phyloP scores from a whole-genome alignment of 2,888 invertebrate species.

The Spialia ferax region DNA sequence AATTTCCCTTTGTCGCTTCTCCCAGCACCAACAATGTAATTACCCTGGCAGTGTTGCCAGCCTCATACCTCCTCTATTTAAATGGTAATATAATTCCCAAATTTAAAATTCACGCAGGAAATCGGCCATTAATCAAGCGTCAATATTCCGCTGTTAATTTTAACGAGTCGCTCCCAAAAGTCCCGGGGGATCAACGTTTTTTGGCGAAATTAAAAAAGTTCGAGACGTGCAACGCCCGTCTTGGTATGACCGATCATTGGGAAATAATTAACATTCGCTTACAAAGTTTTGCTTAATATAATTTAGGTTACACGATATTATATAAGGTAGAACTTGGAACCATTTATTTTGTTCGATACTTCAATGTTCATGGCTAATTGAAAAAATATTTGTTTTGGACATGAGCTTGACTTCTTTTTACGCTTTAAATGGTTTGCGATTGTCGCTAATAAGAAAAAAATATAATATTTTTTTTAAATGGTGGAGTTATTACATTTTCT shows the following conservation, averaged over 20 bases:
- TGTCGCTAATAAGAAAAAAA: no score
- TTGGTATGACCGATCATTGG: slow-evolving; percentile 46
- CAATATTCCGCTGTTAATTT: slow-evolving; percentile 74
- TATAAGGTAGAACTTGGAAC: no score
- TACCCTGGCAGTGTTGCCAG: slow-evolving; percentile 40
- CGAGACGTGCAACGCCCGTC: slow-evolving; percentile 47
- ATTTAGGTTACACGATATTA: not conserved
- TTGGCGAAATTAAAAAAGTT: slow-evolving; percentile 81
- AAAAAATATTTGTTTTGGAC: no score
- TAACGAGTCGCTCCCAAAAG: slow-evolving; percentile 55
- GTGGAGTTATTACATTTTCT: no score
- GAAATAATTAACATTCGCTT: slow-evolving; percentile 43
- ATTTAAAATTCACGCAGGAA: slow-evolving; percentile 51
- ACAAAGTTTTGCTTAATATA: slow-evolving; percentile 11
- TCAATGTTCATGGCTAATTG: no score
- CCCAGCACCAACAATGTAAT: slow-evolving; percentile 38
- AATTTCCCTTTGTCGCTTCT: slow-evolving; percentile 38
- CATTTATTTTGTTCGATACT: no score
- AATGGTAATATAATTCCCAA: slow-evolving; percentile 40
- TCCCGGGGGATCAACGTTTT: slow-evolving; percentile 57
- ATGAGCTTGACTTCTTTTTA: no score
- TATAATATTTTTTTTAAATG: no score
- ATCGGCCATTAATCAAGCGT: slow-evolving; percentile 64
- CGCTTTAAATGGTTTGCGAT: no score
- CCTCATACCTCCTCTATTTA: slow-evolving; percentile 40